Evolutionary conservation across 1,140 invertebrate genomes (phyloP).

Genomic region (Scaptomyza hsui): DNA sequence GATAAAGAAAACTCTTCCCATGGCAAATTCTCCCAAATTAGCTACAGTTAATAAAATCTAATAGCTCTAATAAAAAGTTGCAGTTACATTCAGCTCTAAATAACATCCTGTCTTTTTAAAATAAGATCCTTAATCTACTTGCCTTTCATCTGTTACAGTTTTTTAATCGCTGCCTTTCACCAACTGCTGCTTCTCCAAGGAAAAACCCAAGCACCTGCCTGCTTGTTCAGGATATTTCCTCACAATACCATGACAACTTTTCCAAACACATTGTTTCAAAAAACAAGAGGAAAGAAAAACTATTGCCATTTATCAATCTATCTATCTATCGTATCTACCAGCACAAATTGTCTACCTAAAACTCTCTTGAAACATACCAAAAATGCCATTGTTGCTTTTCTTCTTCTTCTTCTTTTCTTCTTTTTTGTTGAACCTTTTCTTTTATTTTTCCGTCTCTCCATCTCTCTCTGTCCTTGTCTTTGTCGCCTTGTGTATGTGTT

Average conservation of each 20-base stretch:
- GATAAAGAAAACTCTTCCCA: neutral
- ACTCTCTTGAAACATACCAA: conserved; percentile 42
- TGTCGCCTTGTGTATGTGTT: conserved; percentile 9
- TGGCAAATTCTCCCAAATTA: neutral
- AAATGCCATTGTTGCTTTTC: conserved; percentile 33
- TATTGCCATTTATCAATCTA: conserved; percentile 16
- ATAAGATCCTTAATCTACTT: conserved; percentile 34
- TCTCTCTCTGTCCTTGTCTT: neutral
- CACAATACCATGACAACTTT: conserved; percentile 18
- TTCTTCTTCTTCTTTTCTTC: no score
- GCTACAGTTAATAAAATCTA: neutral
- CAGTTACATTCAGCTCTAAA: conserved; percentile 3
- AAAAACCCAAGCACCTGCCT: conserved; percentile 26
- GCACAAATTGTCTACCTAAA: conserved; percentile 44
- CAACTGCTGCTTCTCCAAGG: neutral
- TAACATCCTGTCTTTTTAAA: conserved; percentile 32
- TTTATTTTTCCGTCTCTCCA: conserved; percentile 28
- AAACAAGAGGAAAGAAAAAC: conserved; percentile 1
- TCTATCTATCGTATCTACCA: neutral
- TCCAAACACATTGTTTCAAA: conserved; percentile 28
- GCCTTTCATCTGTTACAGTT: conserved; percentile 41
- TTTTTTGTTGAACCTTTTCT: conserved; percentile 34
- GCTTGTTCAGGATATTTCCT: conserved; percentile 30
- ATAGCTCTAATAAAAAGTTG: neutral
- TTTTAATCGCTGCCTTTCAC: conserved; percentile 32